phyloP scores from a whole-genome alignment of 2,113 vertebrate genomes.

The Lanius ludovicianus region DNA sequence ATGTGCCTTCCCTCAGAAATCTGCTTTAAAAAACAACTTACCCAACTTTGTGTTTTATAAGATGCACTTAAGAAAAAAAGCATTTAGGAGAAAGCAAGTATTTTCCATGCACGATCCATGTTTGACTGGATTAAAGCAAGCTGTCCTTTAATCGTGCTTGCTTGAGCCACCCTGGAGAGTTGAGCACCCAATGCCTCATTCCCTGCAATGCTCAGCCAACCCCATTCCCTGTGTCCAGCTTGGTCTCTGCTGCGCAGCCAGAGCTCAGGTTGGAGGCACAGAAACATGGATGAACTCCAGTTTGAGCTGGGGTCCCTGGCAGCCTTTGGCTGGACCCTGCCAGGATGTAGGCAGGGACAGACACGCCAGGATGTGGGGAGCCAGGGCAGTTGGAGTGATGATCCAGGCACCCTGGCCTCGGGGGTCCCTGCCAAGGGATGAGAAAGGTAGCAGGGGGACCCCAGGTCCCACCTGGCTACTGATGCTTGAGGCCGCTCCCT shows the following conservation, averaged over 20 bases:
- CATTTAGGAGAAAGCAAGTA: background rate
- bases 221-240: background rate
- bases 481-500: background rate
- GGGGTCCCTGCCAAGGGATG: background rate
- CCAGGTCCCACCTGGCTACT: background rate
- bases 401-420: fast-evolving
- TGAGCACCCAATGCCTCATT: fast-evolving
- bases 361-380: fast-evolving
- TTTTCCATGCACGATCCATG: fast-evolving
- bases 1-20: background rate
- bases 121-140: background rate
- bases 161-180: background rate
- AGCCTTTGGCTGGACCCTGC: background rate
- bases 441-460: background rate
- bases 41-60: background rate
- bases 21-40: background rate
- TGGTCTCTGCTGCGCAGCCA: background rate
- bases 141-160: background rate
- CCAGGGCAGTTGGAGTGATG: fast-evolving
- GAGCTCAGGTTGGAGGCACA: background rate
- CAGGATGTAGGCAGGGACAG: background rate
- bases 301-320: background rate
- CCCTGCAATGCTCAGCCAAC: fast-evolving
- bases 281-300: fast-evolving
- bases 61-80: background rate